Evolutionary conservation across 2,113 vertebrate genomes (phyloP), one percentile per base, ranked within the genome.

Genomic region (Gallinago media): DNA sequence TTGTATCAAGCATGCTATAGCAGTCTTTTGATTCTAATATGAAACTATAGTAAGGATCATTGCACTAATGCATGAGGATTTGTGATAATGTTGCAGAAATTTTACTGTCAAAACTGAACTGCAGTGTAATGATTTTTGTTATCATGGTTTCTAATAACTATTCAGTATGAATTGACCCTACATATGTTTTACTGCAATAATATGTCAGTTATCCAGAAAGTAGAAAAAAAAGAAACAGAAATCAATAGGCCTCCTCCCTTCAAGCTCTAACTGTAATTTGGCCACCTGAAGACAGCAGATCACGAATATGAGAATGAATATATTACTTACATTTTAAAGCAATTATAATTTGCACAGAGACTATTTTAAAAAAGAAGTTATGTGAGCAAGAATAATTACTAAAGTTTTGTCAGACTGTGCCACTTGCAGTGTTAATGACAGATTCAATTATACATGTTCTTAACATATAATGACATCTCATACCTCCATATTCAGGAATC

Each of bases 71-170:
- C 98, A 96, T 96, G 98, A 98, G 98, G 98, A 98, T 98, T 98
- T 98, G 98, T 98, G 98, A 98, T 98, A 98, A 98, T 98, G 98
- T 98, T 98, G 98, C 98, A 98, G 98, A 98, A 98, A 98, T 98
- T 98, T 98, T 98, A 98, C 98, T 98, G 98, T 98, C 98, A 98
- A 98, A 98, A 98, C 98, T 97, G 98, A 98, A 98, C 98, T 98
- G 98, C 98, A 98, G 95, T 96, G 98, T 98, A 98, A 98, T 98
- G 98, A 98, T 98, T 98, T 98, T 98, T 98, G 98, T 98, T 98
- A 98, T 98, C 98, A 97, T 95, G 97, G 96, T 98, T 98, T 98
- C 98, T 98, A 98, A 98, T 98, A 98, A 98, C 98, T 97, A 98
- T 98, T 98, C 98, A 98, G 97, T 94, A 98, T 97, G 97, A 98